Base-by-base conservation (phyloP, 2,888 invertebrate genomes). In the Ormyrus labotus region DNA sequence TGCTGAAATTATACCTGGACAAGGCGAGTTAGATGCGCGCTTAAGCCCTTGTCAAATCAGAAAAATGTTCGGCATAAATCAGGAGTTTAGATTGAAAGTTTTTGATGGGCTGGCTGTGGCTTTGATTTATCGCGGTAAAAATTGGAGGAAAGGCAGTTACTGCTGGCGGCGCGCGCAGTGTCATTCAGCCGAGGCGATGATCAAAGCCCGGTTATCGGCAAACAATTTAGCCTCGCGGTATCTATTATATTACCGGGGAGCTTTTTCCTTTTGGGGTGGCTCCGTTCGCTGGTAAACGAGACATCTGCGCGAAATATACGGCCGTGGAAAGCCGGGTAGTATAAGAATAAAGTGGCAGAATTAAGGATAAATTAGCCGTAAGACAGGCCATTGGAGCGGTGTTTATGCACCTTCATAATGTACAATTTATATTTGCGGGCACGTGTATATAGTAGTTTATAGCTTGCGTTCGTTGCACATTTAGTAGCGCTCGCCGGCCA, bases 291-390 rank as follows among this genome's bases (percentile, higher is more conserved):
- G 73, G 13, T 50, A 74, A 74, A 74, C 57, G 64, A 74, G 69
- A 63, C 76, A 55, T 19, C 67, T 10, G 57, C 57, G 57, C 53
- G 68, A 69, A 69, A 69, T 68, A 76, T 68, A 61, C 53, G 55
- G 57, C 65, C 48, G 47, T 61, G 47, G 61, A 73, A 73, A 55
- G 55, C 47, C 57, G 58, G 48, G 55, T 60, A 51, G 34, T 11
- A 13, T 19, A 61, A 68, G 69, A 63, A 76, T 69, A 76, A 76
- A 76, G 69, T 69, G 76, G 69, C 69, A 45, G 69, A 76, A 77
- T 77, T 65, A 71, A 71, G 75, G 76, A 76, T 76, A 61, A 68
- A 69, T 76, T 69, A 69, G 76, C 76, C 61, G 53, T 68, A 55
- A 76, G 76, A 69, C 68, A 53, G 48, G 67, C 67, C 51, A 53